These are phyloP conservation scores for Genyomyrus donnyi DNA, from an alignment of 2,113 vertebrate genomes.

Conservation along the genomic window DNA sequence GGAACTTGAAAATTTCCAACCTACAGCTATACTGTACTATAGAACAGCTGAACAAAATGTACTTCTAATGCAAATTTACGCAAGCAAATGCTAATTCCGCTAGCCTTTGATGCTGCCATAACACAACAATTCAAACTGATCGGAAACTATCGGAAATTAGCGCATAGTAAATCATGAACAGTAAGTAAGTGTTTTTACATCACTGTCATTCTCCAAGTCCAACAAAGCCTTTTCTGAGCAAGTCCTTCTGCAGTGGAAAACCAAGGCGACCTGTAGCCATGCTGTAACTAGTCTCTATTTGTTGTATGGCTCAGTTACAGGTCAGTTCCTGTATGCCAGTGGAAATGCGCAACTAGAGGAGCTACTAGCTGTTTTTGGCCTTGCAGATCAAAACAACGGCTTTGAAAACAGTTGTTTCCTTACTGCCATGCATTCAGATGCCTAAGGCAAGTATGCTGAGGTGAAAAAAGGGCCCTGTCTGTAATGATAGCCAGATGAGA, in stretches of 20 bases:
- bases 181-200: not conserved
- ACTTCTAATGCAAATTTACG: not conserved
- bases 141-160: not conserved
- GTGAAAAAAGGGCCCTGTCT: not conserved
- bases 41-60: not conserved
- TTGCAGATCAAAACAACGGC: not conserved
- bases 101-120: too few relatives aligned
- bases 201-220: not conserved
- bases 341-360: not conserved
- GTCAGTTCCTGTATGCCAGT: not conserved
- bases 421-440: not conserved
- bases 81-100: not conserved
- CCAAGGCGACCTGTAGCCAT: not conserved
- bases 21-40: not conserved
- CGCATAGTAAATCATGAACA: not conserved
- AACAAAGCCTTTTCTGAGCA: not conserved
- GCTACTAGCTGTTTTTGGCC: not conserved
- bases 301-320: not conserved
- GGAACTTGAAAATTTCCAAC: not conserved
- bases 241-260: not conserved
- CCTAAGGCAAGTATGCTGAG: not conserved
- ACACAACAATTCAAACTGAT: not conserved
- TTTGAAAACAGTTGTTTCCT: not conserved
- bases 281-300: not conserved
- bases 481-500: conserved; percentile 6